Base-by-base conservation (phyloP, 2,797 vertebrate species). In the Pangasius djambal region DNA sequence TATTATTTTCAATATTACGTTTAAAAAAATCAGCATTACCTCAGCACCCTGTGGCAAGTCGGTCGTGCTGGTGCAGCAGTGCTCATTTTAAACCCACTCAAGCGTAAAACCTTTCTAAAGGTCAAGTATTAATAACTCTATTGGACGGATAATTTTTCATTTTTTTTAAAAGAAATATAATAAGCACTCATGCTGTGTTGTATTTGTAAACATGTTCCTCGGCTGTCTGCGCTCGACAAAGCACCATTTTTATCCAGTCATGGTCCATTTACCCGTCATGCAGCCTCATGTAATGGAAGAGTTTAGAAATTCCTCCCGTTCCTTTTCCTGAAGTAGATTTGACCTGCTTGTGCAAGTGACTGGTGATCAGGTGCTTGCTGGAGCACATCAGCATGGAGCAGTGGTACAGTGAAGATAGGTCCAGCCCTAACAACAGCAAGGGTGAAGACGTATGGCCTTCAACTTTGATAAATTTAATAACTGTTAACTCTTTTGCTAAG, bases 101-200 rank as follows among this genome's bases (percentile, higher is more conserved):
- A 81, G 82, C 63, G 63, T 84, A 63, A 85, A 89, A 70, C 74
- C 86, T n/a, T 74, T 90, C 74, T 88, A 90, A 90, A 89, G 87
- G 87, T 83, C 87, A 89, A 87, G 75, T 57, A 82, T 85, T 87
- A 89, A 89, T 91, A 87, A 87, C 61, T 89, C 89, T 88, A 82
- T 25, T 20, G 81, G 75, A 89, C 8, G 63, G 52, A 69, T 61
- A 4, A 85, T 90, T 85, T 90, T 86, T 63, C 40, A n/a, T 86
- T 69, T 63, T 63, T 72, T 82, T 55, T 40, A 12, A 28, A 72
- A 40, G 85, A 40, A 90, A 86, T 72, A 72, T 84, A 78, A 87
- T 86, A 84, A 74, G 75, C 44, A 15, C 83, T 55, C n/a, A 6
- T 61, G 40, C 70, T 72, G 59, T 55, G 34, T 20, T 70, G 52